Evolutionary conservation across 2,888 invertebrate genomes (phyloP), one percentile per base, ranked within the genome.

Genomic region (Digitonthophagus gazella): DNA sequence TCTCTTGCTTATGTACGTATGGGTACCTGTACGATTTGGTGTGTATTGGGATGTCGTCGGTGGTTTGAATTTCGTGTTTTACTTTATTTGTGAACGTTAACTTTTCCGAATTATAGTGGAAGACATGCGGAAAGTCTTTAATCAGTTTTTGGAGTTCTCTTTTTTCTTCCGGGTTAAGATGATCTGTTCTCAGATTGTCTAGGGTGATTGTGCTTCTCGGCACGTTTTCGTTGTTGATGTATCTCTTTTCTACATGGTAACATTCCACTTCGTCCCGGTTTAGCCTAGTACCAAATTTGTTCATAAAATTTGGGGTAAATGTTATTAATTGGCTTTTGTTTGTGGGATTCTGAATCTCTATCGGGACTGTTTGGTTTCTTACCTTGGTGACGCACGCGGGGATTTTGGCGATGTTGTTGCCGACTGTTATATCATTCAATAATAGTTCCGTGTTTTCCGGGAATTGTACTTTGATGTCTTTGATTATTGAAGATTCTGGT

Each of bases 11-110:
- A 64, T 76, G 75, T 2, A 76, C 67, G 11, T 73, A 65, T 8
- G 78, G 76, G 18, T 76, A 75, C 58, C 76, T 65, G 71, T 75
- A 72, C 18, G 74, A 68, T 70, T 76, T 76, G 3, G 74, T 66
- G 19, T 73, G 65, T 2, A 74, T 63, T n/a, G 74, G 73, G 19
- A 55, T 58, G 18, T 56, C 58, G 20, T 70, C 65, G 0, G 15
- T 57, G 2, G 58, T 70, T 58, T 64, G 20, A 44, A 67, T 69
- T 67, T 67, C 61, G 15, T 71, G 71, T 58, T 66, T 69, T 4
- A 66, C 64, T 28, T 63, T 19, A 15, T 64, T 71, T 1, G 69
- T 69, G 14, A 65, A 68, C 3, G 64, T 44, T 16, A 71, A 28
- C 58, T 63, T 20, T 2, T 64, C 58, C 5, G 54, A 44, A 15